Evolutionary conservation across 2,113 vertebrate genomes (phyloP), one percentile per base, ranked within the genome.

Genomic region (Rhynchomys soricoides): DNA sequence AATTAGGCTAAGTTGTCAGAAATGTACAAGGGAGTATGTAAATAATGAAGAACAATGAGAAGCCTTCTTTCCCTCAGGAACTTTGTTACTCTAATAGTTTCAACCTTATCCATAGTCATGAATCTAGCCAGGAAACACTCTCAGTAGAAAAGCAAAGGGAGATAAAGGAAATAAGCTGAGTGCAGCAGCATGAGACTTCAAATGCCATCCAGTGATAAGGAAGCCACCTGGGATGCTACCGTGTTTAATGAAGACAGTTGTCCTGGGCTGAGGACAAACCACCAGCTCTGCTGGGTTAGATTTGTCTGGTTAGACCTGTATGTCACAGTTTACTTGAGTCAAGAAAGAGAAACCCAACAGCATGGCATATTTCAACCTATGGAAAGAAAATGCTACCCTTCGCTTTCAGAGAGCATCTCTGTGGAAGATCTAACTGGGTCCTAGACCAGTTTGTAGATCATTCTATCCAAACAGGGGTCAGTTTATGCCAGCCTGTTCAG

Each of bases 71-170:
- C 92, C 92, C 92, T 96, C 43, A 94, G 95, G 92, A 97, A 71
- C 81, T 97, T 96, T 90, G 62, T 82, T 96, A 95, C 81, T 90
- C 75, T 96, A 96, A 96, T 90, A 92, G 81, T 96, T 89, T 90
- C 88, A 97, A 88, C 71, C 90, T 97, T 97, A 96, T 96, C 90
- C 97, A 95, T 92, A 96, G 92, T 97, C 93, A 96, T 97, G 96
- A 96, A 95, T 96, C 52, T 94, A 89, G 45, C 43, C 86, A 88
- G 64, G 55, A 93, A 97, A 92, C 52, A 77, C 34, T 92, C 37
- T 89, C 37, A 64, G 40, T 62, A 34, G 45, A 66, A 34, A 86
- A 31, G n/a, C 29, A 86, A 87, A 92, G 71, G 17, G 83, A 97
- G 94, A 66, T 85, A 78, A 93, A 96, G 74, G 22, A 73, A 94